Conservation (phyloP, 2,797 vertebrate genomes). For the Helicolenus hilgendorfi region DNA sequence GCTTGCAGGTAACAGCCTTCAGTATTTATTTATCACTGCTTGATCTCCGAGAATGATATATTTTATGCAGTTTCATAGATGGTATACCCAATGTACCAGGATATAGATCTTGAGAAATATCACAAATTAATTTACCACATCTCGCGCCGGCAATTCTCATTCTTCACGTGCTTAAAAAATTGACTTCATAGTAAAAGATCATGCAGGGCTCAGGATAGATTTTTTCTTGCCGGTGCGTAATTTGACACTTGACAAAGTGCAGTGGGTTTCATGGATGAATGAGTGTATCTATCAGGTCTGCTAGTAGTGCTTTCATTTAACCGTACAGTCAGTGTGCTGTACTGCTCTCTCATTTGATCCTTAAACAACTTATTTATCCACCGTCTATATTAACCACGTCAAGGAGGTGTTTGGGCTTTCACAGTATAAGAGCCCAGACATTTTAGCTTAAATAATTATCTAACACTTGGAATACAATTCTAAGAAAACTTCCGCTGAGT, state of each 20-base stretch:
- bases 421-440: background rate
- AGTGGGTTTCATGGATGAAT: conserved; percentile 71
- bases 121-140: conserved; percentile 65
- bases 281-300: conserved; percentile 72
- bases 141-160: conserved; percentile 36
- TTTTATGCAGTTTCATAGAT: conserved; percentile 34
- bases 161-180: conserved; percentile 64
- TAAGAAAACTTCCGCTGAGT: background rate
- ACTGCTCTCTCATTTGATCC: conserved; percentile 24
- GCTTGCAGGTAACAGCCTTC: conserved; percentile 26
- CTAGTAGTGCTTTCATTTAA: conserved; percentile 58
- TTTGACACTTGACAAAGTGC: conserved; percentile 85
- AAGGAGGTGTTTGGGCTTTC: background rate
- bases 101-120: conserved; percentile 64
- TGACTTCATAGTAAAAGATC: conserved; percentile 52
- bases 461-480: background rate
- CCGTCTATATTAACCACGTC: background rate
- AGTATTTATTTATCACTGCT: conserved; percentile 42
- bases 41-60: conserved; percentile 46
- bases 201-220: conserved; percentile 40
- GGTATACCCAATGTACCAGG: conserved; percentile 34
- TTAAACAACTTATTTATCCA: conserved; percentile 6
- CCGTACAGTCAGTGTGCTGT: conserved; percentile 20
- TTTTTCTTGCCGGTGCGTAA: conserved; percentile 57
- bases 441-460: background rate